These are phyloP conservation scores for Carcinoscorpius rotundicauda DNA, from an alignment of 1,140 invertebrate genomes.

Conservation along the genomic window DNA sequence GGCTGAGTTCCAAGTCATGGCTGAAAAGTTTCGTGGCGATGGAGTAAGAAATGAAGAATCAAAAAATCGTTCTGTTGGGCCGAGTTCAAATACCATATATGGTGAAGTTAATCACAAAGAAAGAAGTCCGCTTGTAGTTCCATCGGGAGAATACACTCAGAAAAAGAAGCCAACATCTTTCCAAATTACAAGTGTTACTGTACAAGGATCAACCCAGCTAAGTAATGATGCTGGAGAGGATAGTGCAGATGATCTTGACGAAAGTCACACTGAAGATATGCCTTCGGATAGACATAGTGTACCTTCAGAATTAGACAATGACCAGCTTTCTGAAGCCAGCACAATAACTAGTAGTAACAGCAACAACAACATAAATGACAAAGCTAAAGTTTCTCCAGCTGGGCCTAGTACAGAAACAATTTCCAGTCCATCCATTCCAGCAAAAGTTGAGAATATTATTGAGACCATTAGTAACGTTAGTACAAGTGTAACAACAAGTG, in stretches of 20 bases:
- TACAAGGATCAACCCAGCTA: constrained; percentile 48
- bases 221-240: constrained; percentile 79
- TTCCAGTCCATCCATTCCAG: constrained; percentile 14
- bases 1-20: too few species aligned
- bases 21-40: too few species aligned
- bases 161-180: constrained; percentile 74
- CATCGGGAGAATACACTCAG: not conserved
- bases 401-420: constrained; percentile 6
- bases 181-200: constrained; percentile 81
- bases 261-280: constrained; percentile 72
- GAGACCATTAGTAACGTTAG: not conserved
- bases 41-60: too few species aligned
- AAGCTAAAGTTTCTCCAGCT: not conserved
- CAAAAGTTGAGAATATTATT: not conserved
- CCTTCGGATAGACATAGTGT: constrained; percentile 41
- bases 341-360: not conserved
- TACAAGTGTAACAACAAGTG: not conserved
- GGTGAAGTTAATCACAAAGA: too few species aligned
- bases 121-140: too few species aligned
- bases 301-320: constrained; percentile 29
- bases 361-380: too few species aligned
- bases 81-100: too few species aligned
- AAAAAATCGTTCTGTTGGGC: too few species aligned
- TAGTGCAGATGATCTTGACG: constrained; percentile 82
- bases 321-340: constrained; percentile 20